A percentile compares a stretch with the other conserved stretches of the same genome.
Conservation (phyloP, 2,797 vertebrate genomes). For the Falco peregrinus region DNA sequence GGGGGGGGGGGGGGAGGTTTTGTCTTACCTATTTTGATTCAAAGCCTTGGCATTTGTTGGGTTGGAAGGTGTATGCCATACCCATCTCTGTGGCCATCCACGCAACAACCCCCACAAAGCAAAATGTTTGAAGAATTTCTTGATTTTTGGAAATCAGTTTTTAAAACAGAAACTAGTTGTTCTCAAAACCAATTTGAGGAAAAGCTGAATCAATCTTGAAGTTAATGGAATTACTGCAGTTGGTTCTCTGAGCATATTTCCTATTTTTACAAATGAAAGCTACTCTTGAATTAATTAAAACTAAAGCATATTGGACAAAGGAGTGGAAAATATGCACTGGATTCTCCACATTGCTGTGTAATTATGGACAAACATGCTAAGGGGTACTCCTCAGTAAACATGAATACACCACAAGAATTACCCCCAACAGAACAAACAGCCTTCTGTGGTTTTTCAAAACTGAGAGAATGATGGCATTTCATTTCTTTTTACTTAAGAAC, state of each 20-base stretch:
- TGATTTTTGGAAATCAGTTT: neutral
- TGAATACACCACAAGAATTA: neutral
- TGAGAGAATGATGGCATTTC: neutral
- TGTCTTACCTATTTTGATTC: neutral
- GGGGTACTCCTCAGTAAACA: neutral
- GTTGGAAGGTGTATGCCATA: neutral
- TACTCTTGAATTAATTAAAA: neutral
- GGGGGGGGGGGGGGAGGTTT: no score
- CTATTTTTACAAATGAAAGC: neutral
- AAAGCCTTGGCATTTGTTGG: neutral
- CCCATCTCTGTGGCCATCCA: neutral
- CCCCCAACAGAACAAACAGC: neutral
- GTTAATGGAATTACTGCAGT: neutral
- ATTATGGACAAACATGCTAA: neutral
- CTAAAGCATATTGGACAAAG: neutral
- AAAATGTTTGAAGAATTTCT: neutral
- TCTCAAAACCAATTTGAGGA: neutral
- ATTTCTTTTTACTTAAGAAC: neutral
- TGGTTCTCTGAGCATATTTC: neutral
- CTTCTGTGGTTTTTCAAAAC: neutral
- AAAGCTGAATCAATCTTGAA: neutral
- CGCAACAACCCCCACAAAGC: neutral
- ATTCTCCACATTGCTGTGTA: neutral
- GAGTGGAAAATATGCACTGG: neutral
- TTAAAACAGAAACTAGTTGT: neutral